These are phyloP conservation scores for Ivindomyrus marchei DNA, from an alignment of 2,113 vertebrate genomes.

Conservation along the genomic window DNA sequence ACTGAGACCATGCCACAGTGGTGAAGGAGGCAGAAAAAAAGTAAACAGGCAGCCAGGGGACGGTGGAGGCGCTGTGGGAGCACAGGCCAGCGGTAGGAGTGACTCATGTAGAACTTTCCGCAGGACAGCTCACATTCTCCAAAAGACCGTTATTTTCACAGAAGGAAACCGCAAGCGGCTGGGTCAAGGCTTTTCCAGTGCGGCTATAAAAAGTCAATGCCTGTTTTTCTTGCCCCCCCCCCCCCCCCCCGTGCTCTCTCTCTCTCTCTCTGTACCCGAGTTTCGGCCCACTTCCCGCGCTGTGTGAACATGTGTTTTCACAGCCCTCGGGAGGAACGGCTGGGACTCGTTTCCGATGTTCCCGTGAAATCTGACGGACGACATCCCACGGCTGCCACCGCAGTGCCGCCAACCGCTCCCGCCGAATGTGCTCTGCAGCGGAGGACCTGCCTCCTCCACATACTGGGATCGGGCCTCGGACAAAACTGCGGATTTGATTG, in stretches of 20 bases:
- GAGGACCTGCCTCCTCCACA: background rate
- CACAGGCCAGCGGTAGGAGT: background rate
- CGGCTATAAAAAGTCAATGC: constrained; percentile 8
- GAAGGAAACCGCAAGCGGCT: background rate
- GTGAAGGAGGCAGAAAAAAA: background rate
- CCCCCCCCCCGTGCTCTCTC: background rate
- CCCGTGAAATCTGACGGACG: constrained; percentile 43
- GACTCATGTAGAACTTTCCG: constrained; percentile 10
- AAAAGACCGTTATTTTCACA: constrained; percentile 1
- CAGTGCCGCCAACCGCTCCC: background rate
- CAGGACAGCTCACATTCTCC: constrained; percentile 12
- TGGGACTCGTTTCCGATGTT: constrained; percentile 33
- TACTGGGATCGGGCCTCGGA: background rate
- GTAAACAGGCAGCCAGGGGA: background rate
- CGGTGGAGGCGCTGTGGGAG: background rate
- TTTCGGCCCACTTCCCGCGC: background rate
- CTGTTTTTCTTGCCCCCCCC: background rate
- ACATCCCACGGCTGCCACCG: background rate
- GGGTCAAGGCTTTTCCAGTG: background rate
- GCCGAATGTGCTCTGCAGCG: background rate
- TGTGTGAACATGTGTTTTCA: constrained; percentile 37
- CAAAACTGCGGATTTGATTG: background rate
- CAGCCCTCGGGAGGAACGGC: constrained; percentile 23
- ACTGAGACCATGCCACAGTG: background rate
- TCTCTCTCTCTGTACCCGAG: background rate